Conservation (phyloP, 2,113 vertebrate genomes). For the Limnothrissa miodon region DNA sequence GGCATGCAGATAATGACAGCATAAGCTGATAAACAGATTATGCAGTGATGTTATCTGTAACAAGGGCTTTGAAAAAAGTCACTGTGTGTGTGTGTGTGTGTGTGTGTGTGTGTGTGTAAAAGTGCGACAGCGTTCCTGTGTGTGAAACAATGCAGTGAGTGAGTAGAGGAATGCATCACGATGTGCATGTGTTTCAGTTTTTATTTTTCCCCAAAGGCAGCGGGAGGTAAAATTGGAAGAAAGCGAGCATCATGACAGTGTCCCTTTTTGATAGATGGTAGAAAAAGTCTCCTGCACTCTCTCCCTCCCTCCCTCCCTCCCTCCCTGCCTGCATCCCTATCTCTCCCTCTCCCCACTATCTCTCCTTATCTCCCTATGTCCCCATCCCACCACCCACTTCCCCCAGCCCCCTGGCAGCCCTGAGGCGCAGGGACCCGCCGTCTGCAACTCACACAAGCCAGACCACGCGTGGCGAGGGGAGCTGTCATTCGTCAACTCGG, state of each 20-base stretch:
- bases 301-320: background rate
- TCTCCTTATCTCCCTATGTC: slow-evolving; percentile 8
- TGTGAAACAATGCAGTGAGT: background rate
- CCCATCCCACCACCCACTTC: slow-evolving; percentile 69
- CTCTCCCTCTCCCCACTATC: slow-evolving; percentile 21
- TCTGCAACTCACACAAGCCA: slow-evolving; percentile 71
- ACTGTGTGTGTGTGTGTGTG: background rate
- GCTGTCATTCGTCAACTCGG: slow-evolving; percentile 86
- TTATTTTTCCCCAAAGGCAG: background rate
- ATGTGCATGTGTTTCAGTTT: slow-evolving; percentile 28
- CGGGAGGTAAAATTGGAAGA: background rate
- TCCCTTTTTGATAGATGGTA: slow-evolving; percentile 40
- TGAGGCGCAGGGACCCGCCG: slow-evolving; percentile 75
- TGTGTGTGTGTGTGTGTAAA: background rate
- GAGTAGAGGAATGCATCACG: slow-evolving; percentile 24
- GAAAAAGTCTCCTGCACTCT: background rate
- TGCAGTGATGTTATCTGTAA: background rate
- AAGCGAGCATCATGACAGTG: slow-evolving; percentile 39
- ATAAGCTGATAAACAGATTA: background rate
- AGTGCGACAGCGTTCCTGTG: background rate
- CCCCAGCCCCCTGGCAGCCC: slow-evolving; percentile 33
- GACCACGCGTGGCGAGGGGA: slow-evolving; percentile 75
- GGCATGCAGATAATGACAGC: background rate
- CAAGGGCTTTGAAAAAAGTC: background rate
- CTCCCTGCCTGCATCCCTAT: background rate